Evolutionary conservation across 2,113 vertebrate species (phyloP).

Genomic region (Mobula hypostoma): DNA sequence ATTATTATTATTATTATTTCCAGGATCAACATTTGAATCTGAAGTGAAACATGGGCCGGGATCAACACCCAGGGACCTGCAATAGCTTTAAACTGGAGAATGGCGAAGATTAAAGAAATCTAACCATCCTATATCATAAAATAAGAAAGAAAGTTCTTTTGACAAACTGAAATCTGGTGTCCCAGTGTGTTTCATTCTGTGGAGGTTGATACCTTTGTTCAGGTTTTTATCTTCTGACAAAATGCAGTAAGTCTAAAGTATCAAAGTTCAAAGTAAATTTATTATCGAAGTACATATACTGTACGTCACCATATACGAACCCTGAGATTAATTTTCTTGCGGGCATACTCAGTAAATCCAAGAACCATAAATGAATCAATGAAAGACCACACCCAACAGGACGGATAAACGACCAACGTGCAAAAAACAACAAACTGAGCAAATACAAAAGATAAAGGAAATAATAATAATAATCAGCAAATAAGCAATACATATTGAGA

Average conservation of each 20-base stretch:
- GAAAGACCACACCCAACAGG: no score
- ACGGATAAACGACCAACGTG: no score
- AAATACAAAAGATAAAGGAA: no score
- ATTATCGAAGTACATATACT: no score
- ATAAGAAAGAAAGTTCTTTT: not conserved
- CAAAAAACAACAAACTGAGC: no score
- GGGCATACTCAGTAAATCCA: no score
- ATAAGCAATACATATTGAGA: no score
- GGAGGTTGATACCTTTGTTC: not conserved
- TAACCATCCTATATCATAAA: not conserved
- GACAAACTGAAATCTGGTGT: not conserved
- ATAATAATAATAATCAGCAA: no score
- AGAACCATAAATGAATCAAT: no score
- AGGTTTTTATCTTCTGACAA: not conserved
- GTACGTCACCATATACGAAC: no score
- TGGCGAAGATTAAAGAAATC: not conserved
- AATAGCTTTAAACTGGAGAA: not conserved
- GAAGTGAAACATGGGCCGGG: not conserved
- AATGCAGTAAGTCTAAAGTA: not conserved
- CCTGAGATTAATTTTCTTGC: no score
- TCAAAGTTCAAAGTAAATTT: no score
- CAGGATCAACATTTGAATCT: conserved; percentile 24
- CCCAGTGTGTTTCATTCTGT: not conserved
- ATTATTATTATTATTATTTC: not conserved
- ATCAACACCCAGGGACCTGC: not conserved